Percentiles rank a stretch among this genome's conserved stretches.
These are phyloP conservation scores for Drosophila flavopinicola DNA, from an alignment of 2,888 invertebrate genomes.

Conservation along the genomic window DNA sequence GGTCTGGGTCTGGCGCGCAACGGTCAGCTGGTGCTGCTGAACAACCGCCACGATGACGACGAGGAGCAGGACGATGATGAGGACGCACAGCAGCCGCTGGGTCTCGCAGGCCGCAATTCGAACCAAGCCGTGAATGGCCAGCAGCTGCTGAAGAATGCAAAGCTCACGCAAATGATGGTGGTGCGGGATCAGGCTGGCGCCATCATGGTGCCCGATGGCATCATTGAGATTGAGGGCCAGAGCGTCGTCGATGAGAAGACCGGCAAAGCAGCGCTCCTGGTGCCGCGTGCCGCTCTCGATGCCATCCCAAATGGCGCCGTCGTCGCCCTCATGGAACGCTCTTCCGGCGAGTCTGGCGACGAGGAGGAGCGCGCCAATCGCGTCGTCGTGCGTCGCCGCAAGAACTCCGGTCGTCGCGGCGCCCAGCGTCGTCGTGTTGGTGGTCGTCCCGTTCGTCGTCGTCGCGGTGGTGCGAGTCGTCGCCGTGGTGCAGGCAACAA, in stretches of 20 bases:
- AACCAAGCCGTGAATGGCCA: conserved; percentile 28
- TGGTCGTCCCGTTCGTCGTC: conserved; percentile 42
- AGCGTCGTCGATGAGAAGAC: conserved; percentile 79
- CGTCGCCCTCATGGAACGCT: conserved; percentile 77
- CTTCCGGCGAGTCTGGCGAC: conserved; percentile 33
- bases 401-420: conserved; percentile 63
- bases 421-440: conserved; percentile 56
- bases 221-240: conserved; percentile 80
- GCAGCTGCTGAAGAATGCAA: conserved; percentile 59
- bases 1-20: conserved; percentile 32
- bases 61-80: conserved; percentile 18
- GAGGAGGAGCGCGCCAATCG: conserved; percentile 78
- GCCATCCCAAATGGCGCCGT: conserved; percentile 81
- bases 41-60: conserved; percentile 10
- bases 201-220: conserved; percentile 79
- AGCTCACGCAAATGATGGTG: conserved; percentile 74
- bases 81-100: conserved; percentile 12
- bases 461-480: background rate
- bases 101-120: conserved; percentile 36
- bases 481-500: conserved; percentile 41
- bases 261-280: conserved; percentile 75
- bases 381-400: conserved; percentile 74
- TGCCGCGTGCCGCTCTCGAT: conserved; percentile 79
- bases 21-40: conserved; percentile 32
- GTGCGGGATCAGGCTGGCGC: conserved; percentile 77